Percentiles rank a stretch among this genome's conserved stretches.
These are phyloP conservation scores for Mermis nigrescens DNA, from an alignment of 2,888 invertebrate species.

Conservation along the genomic window DNA sequence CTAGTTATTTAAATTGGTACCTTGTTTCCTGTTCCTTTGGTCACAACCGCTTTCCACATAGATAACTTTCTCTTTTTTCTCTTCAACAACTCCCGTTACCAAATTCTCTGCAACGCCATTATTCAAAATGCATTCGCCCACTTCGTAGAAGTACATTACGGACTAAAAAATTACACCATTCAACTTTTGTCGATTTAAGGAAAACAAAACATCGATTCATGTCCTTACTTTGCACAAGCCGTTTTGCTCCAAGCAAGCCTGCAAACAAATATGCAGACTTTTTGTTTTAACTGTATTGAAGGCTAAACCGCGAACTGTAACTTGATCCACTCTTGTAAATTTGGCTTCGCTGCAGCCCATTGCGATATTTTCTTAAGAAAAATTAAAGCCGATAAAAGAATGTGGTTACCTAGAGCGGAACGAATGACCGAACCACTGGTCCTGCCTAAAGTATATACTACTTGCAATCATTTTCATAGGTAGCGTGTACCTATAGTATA, in stretches of 20 bases:
- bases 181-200: neutral
- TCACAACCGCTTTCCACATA: slow-evolving; percentile 30
- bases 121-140: slow-evolving; percentile 31
- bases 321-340: slow-evolving; percentile 27
- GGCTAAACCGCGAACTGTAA: slow-evolving; percentile 26
- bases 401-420: no score
- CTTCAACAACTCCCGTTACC: slow-evolving; percentile 14
- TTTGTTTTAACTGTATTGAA: slow-evolving; percentile 20
- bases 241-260: slow-evolving; percentile 22
- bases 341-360: slow-evolving; percentile 20
- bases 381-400: no score
- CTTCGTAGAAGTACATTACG: slow-evolving; percentile 31
- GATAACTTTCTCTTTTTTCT: slow-evolving; percentile 23
- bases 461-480: no score
- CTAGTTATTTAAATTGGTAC: no score
- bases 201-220: neutral
- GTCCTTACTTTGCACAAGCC: slow-evolving; percentile 22
- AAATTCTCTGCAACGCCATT: slow-evolving; percentile 13
- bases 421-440: no score
- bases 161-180: no score
- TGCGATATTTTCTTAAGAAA: slow-evolving; percentile 11
- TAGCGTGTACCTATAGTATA: no score
- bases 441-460: no score
- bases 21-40: no score
- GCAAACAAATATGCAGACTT: slow-evolving; percentile 24